phyloP scores from a whole-genome alignment of 2,113 vertebrate genomes.

The Apteryx owenii region DNA sequence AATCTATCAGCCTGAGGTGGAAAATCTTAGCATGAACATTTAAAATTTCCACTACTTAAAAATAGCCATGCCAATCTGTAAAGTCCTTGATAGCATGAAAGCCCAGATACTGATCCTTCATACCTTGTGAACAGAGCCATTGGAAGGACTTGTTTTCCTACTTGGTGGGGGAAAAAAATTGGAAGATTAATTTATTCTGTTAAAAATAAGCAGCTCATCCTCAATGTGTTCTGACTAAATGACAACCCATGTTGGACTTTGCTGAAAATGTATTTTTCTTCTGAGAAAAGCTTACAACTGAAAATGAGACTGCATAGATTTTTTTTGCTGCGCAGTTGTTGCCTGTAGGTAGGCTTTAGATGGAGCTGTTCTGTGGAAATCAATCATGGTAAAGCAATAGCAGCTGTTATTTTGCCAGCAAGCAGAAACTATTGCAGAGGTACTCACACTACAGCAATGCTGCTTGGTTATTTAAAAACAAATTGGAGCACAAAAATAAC shows the following conservation, averaged over 20 bases:
- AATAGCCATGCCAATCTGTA: background rate
- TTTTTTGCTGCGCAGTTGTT: constrained; percentile 62
- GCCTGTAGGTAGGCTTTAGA: constrained; percentile 67
- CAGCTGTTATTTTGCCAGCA: constrained; percentile 50
- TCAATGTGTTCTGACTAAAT: background rate
- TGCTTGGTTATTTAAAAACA: constrained; percentile 18
- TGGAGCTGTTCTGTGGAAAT: constrained; percentile 60
- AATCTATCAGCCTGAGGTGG: background rate
- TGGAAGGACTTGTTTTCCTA: background rate
- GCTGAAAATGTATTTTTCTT: constrained; percentile 12
- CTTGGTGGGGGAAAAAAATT: background rate
- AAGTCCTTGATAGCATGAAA: background rate
- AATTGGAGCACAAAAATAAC: constrained; percentile 26
- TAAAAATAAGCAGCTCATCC: background rate
- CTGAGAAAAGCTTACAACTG: background rate
- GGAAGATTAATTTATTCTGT: background rate
- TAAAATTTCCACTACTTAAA: background rate
- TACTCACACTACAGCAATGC: background rate
- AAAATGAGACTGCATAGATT: constrained; percentile 11
- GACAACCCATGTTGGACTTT: background rate
- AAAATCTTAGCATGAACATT: background rate
- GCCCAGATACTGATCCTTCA: background rate
- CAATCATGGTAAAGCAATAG: constrained; percentile 43
- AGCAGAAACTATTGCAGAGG: constrained; percentile 16
- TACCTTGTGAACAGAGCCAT: background rate